phyloP scores from a whole-genome alignment of 2,113 vertebrate genomes.

The Nematolebias whitei region DNA sequence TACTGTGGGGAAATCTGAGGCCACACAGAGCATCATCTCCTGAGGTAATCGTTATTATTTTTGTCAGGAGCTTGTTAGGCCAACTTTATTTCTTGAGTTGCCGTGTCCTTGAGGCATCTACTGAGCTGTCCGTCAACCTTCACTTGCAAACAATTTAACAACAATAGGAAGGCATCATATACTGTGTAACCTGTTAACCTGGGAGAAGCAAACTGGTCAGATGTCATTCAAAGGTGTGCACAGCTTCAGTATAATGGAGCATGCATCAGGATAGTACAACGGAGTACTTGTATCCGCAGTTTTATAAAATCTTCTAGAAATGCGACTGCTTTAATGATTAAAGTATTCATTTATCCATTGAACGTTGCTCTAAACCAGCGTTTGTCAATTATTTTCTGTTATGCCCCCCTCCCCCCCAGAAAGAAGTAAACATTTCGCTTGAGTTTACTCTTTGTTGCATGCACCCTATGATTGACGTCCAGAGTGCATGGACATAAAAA shows the following conservation, averaged over 20 bases:
- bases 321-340: conserved; percentile 5
- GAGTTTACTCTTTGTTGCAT: too few relatives aligned
- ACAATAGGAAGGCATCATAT: conserved; percentile 11
- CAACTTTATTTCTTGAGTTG: conserved; percentile 34
- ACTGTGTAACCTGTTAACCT: conserved; percentile 25
- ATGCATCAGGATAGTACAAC: too few relatives aligned
- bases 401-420: too few relatives aligned
- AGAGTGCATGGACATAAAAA: too few relatives aligned
- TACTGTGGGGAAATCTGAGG: conserved; percentile 46
- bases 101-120: conserved; percentile 57
- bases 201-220: conserved; percentile 6
- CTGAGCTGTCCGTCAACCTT: conserved; percentile 37
- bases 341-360: conserved; percentile 23
- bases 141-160: conserved; percentile 49
- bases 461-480: too few relatives aligned
- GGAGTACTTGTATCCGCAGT: background rate
- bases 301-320: background rate
- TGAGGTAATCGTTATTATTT: conserved; percentile 61
- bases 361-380: conserved; percentile 3
- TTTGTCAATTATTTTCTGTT: too few relatives aligned
- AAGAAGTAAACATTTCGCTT: too few relatives aligned
- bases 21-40: conserved; percentile 29
- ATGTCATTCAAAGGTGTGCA: conserved; percentile 21
- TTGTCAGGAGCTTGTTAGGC: conserved; percentile 58
- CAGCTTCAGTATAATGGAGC: background rate